A percentile compares a stretch with the other conserved stretches of the same genome.
Evolutionary conservation across 2,797 vertebrate genomes (phyloP).

Genomic region (Spinus olivaceus): DNA sequence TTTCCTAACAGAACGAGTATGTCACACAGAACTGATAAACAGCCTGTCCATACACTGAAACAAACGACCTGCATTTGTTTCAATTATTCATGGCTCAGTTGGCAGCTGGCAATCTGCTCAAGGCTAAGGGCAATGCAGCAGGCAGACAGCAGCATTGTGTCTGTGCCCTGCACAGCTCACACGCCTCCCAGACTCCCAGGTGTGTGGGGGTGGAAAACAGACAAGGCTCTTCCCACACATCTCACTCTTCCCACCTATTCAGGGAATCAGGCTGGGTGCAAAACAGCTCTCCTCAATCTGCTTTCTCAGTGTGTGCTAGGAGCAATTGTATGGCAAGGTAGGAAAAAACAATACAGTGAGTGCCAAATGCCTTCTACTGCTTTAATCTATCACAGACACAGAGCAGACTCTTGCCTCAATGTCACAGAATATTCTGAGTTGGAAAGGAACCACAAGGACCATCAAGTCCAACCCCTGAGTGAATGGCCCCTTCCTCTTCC

Average conservation of each 20-base stretch:
- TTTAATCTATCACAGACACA: background rate
- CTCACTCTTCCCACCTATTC: constrained; percentile 1
- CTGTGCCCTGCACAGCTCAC: background rate
- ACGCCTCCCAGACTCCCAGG: background rate
- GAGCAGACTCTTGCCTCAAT: background rate
- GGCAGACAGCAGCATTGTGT: background rate
- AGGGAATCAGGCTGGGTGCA: background rate
- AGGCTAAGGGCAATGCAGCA: background rate
- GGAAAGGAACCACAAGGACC: background rate
- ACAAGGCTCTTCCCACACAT: constrained; percentile 20
- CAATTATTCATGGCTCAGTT: background rate
- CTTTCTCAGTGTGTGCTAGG: background rate
- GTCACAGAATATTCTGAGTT: background rate
- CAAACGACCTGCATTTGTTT: background rate
- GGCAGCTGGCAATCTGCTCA: background rate
- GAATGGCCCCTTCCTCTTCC: background rate
- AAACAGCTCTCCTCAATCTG: background rate
- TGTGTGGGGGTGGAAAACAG: background rate
- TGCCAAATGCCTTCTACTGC: background rate
- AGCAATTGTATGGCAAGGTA: background rate
- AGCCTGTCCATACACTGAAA: background rate
- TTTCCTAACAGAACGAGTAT: background rate
- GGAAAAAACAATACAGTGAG: background rate
- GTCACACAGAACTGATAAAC: background rate
- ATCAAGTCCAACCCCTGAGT: background rate